A percentile compares a stretch with the other conserved stretches of the same genome.
Conservation (phyloP, 2,888 invertebrate genomes). For the Melitaea athalia region DNA sequence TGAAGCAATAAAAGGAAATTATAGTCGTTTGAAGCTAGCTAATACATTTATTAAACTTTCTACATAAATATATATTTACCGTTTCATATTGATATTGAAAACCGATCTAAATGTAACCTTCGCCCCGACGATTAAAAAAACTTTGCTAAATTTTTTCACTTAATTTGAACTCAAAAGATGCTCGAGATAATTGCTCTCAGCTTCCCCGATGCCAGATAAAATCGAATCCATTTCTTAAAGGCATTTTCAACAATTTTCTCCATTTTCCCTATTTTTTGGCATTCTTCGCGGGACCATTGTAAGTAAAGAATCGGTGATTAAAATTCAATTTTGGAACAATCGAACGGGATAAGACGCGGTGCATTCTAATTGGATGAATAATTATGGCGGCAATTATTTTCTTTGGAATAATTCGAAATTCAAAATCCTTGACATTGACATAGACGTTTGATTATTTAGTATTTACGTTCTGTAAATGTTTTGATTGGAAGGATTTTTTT, state of each 20-base stretch:
- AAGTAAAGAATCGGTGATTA: conserved; percentile 78
- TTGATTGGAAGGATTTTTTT: not conserved
- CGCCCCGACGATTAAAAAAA: conserved; percentile 48
- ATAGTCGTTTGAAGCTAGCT: conserved; percentile 10
- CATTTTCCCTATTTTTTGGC: conserved; percentile 79
- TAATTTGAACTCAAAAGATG: conserved; percentile 82
- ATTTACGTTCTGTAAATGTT: conserved; percentile 1
- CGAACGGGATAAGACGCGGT: conserved; percentile 69
- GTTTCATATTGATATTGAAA: not conserved
- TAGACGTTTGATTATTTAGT: conserved; percentile 7
- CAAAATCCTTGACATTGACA: conserved; percentile 9
- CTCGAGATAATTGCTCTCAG: conserved; percentile 79
- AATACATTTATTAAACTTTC: conserved; percentile 10
- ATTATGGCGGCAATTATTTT: conserved; percentile 31
- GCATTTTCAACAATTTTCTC: conserved; percentile 74
- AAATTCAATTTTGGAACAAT: conserved; percentile 82
- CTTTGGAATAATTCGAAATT: conserved; percentile 4
- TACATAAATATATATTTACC: conserved; percentile 1
- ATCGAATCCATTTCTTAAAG: conserved; percentile 73
- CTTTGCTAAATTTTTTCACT: conserved; percentile 71
- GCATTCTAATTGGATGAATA: conserved; percentile 78
- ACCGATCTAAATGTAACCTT: conserved; percentile 41
- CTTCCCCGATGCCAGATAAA: conserved; percentile 59
- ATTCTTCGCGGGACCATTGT: conserved; percentile 72
- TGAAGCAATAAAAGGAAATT: conserved; percentile 32